Evolutionary conservation across 2,797 vertebrate genomes (phyloP), one percentile per base, ranked within the genome.

Genomic region (Gallinago solitaria): DNA sequence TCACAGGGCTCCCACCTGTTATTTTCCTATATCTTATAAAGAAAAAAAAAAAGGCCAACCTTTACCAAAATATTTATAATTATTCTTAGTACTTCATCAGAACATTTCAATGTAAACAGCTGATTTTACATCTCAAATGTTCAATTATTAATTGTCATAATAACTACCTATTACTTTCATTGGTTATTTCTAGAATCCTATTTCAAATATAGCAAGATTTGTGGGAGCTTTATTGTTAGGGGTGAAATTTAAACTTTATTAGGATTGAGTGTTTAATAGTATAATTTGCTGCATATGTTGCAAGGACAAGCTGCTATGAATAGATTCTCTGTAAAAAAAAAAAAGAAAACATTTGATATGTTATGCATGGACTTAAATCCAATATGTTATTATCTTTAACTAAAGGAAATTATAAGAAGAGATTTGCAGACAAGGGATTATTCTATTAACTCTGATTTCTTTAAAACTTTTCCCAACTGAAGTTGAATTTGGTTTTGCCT

Each of bases 241-340:
- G 60, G 92, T 96, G 97, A 95, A 97, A 97, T 92, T 76, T 97
- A 95, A 98, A 93, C 96, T 97, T 97, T 97, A 95, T 97, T 97
- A 92, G 97, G 96, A 97, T 98, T 97, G 97, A 97, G 97, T 96
- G 83, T 97, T 96, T 98, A 98, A 97, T 97, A 95, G 93, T 96
- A 95, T 97, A 95, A 97, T 98, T 97, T 97, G 94, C 92, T 96
- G 91, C 97, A 96, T 92, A 93, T 97, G 97, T 97, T 96, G 87
- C 92, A 91, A 87, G 85, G 82, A 87, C 37, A 93, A 94, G 69
- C 64, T 78, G 60, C 87, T 90, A 91, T 97, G 96, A 98, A 98
- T 97, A 96, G 93, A 95, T 93, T 85, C 79, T 96, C 94, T 97
- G 95, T 96, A 78, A 77, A 92, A 43, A 43, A 41, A 41, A 43